Evolutionary conservation across 2,113 vertebrate genomes (phyloP).

Genomic region (Lagopus muta): DNA sequence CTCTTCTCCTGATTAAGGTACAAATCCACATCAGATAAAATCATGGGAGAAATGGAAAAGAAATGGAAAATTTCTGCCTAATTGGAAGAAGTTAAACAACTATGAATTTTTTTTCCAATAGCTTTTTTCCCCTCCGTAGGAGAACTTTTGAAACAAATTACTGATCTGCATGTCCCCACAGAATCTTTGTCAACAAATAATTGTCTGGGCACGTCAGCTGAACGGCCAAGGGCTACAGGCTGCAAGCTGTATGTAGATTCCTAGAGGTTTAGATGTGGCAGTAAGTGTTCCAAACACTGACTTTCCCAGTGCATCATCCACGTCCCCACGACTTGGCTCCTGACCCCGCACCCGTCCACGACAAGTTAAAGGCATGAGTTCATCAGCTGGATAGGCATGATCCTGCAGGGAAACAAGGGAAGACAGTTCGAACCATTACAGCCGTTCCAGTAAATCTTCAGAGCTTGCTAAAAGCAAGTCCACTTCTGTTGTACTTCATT

Average conservation of each 20-base stretch:
- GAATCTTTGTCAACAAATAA: not conserved
- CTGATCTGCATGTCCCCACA: not conserved
- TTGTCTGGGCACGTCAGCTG: not conserved
- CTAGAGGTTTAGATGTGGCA: not conserved
- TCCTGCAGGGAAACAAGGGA: conserved; percentile 79
- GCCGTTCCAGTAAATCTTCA: not conserved
- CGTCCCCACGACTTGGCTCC: conserved; percentile 95
- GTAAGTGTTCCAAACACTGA: conserved; percentile 75
- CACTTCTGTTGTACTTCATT: not conserved
- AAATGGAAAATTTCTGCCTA: not conserved
- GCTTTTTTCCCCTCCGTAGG: too few species aligned
- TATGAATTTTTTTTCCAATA: not conserved
- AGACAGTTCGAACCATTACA: not conserved
- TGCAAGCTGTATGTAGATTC: not conserved
- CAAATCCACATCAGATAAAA: not conserved
- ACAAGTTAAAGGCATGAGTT: conserved; percentile 98
- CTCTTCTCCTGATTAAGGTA: not conserved
- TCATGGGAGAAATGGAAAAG: not conserved
- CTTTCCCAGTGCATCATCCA: conserved; percentile 97
- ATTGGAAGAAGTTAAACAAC: not conserved
- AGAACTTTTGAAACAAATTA: not conserved
- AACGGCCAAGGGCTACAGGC: not conserved
- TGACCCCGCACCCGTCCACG: conserved; percentile 94
- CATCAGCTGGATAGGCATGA: conserved; percentile 97
- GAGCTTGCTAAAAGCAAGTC: not conserved